A percentile compares a stretch with the other conserved stretches of the same genome.
Conservation (phyloP, 1,140 invertebrate genomes). For the Cardiocondyla obscurior region DNA sequence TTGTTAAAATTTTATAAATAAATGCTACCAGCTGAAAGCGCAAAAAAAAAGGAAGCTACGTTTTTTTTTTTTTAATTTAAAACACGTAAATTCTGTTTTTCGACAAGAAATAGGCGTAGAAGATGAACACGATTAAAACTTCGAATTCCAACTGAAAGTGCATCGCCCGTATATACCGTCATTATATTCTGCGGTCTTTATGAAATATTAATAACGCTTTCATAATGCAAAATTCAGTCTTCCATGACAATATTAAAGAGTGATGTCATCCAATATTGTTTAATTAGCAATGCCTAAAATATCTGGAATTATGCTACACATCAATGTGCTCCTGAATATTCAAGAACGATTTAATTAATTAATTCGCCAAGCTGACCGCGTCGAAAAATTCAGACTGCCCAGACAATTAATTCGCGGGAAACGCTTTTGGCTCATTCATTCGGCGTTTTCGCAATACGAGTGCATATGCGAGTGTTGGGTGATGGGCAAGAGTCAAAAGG, state of each 20-base stretch:
- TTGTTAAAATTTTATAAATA: not conserved
- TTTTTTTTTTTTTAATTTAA: not conserved
- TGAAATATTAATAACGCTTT: slow-evolving; percentile 9
- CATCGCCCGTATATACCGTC: not conserved
- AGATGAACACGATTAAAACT: not conserved
- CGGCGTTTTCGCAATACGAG: slow-evolving; percentile 25
- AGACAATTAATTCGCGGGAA: slow-evolving; percentile 67
- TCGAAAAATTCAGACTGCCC: slow-evolving; percentile 44
- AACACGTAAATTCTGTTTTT: not conserved
- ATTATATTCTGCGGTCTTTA: not conserved
- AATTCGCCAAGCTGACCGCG: slow-evolving; percentile 3
- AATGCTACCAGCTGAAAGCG: not conserved
- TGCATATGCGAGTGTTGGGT: slow-evolving; percentile 40
- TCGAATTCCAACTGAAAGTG: not conserved
- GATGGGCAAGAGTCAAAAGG: slow-evolving; percentile 45
- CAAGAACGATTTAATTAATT: slow-evolving; percentile 35
- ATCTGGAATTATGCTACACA: not conserved
- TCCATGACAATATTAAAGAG: slow-evolving; percentile 6
- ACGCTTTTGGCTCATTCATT: slow-evolving; percentile 50
- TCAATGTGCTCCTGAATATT: not conserved
- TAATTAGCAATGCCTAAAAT: slow-evolving; percentile 37
- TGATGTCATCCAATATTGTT: slow-evolving; percentile 1
- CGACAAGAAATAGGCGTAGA: not conserved
- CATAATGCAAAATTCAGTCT: slow-evolving; percentile 1
- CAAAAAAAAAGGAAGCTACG: not conserved